phyloP scores from a whole-genome alignment of 2,888 invertebrate genomes.

The Corbicula japonica region DNA sequence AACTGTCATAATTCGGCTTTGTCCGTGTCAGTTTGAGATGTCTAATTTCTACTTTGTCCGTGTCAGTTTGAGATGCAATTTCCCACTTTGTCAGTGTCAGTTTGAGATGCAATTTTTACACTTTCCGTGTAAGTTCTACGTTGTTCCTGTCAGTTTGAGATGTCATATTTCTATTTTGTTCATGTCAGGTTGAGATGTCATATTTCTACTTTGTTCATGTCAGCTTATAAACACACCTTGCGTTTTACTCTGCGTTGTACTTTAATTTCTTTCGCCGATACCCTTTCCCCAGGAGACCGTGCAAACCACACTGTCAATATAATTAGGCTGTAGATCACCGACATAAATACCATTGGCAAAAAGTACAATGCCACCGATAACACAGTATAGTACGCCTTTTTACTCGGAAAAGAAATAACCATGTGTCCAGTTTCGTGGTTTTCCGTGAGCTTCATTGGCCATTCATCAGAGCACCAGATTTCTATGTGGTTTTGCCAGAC shows the following conservation, averaged over 20 bases:
- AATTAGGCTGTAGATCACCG: conserved; percentile 91
- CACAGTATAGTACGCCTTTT: conserved; percentile 92
- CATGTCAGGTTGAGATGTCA: no score
- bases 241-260: conserved; percentile 83
- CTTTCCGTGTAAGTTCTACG: no score
- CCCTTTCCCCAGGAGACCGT: conserved; percentile 85
- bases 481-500: conserved; percentile 93
- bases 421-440: conserved; percentile 50
- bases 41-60: no score
- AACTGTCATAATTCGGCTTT: no score
- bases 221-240: conserved; percentile 81
- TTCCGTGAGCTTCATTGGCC: conserved; percentile 69
- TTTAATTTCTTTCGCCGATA: conserved; percentile 80
- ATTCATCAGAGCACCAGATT: conserved; percentile 91
- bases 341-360: conserved; percentile 92
- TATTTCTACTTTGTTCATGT: no score
- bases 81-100: no score
- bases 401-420: conserved; percentile 86
- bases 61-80: no score
- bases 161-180: no score
- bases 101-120: no score
- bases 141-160: no score
- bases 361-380: conserved; percentile 92
- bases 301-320: conserved; percentile 89
- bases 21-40: no score